Evolutionary conservation across 1,140 invertebrate species (phyloP).

Genomic region (Tetragnatha versicolor): DNA sequence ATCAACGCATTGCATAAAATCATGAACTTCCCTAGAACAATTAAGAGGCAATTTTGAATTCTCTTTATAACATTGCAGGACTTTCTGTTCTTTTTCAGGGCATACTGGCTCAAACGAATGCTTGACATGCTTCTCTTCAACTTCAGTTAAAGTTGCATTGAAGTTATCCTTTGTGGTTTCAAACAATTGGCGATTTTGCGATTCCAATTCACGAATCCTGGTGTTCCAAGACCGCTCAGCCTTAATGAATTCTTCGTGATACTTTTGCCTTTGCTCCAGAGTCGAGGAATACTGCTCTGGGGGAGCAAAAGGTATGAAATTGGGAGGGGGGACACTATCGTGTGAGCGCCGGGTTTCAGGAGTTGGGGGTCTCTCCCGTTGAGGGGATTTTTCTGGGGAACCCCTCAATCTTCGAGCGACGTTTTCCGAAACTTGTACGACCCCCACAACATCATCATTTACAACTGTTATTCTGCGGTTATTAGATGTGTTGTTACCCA

Average conservation of each 20-base stretch:
- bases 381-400: neutral
- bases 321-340: neutral
- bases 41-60: conserved; percentile 60
- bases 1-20: conserved; percentile 62
- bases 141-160: neutral
- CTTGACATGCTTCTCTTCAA: conserved; percentile 56
- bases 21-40: conserved; percentile 61
- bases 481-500: conserved; percentile 38
- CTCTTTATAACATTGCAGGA: conserved; percentile 61
- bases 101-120: conserved; percentile 61
- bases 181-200: conserved; percentile 21
- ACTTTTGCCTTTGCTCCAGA: conserved; percentile 44
- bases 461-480: conserved; percentile 36
- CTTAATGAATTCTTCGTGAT: conserved; percentile 44
- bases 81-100: conserved; percentile 60
- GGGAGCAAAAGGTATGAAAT: conserved; percentile 27
- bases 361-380: neutral
- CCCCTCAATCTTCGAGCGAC: conserved; percentile 29
- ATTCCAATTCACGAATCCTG: conserved; percentile 34
- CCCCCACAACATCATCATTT: conserved; percentile 50
- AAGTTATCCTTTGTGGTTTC: conserved; percentile 34
- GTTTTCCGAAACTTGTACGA: conserved; percentile 48
- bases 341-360: neutral
- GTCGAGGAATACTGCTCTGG: conserved; percentile 28
- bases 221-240: conserved; percentile 44